These are phyloP conservation scores for Zeus faber DNA, from an alignment of 2,113 vertebrate species.

Conservation along the genomic window DNA sequence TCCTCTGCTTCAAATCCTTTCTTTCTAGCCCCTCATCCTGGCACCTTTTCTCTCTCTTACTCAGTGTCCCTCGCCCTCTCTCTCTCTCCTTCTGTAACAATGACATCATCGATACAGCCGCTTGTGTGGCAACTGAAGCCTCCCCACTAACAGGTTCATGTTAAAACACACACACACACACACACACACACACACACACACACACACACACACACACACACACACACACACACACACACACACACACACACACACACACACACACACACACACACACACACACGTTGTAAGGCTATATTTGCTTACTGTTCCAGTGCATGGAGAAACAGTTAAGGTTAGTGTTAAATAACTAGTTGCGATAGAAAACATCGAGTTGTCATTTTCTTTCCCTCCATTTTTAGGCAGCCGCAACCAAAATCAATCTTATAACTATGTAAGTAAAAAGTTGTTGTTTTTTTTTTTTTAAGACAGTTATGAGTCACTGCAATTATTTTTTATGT, in stretches of 20 bases:
- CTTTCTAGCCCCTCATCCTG: neutral
- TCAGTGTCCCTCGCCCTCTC: neutral
- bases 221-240: slow-evolving; percentile 6
- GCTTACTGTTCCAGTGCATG: too few species aligned
- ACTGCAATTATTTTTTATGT: too few species aligned
- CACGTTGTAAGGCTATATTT: neutral
- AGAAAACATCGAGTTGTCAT: too few species aligned
- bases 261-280: neutral
- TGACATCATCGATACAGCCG: slow-evolving; percentile 3
- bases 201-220: neutral
- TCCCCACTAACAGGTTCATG: neutral
- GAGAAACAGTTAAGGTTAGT: too few species aligned
- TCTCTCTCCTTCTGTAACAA: neutral
- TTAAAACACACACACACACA: neutral
- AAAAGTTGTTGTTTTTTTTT: too few species aligned
- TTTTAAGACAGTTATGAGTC: too few species aligned
- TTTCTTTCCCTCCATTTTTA: too few species aligned
- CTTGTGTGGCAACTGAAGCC: neutral
- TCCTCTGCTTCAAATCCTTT: neutral
- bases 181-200: slow-evolving; percentile 7
- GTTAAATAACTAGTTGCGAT: too few species aligned
- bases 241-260: slow-evolving; percentile 8
- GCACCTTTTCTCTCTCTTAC: too few species aligned
- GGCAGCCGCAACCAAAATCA: too few species aligned
- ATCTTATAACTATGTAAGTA: too few species aligned